Conservation (phyloP, 2,888 invertebrate species). For the Lepidochrysops patricia region DNA sequence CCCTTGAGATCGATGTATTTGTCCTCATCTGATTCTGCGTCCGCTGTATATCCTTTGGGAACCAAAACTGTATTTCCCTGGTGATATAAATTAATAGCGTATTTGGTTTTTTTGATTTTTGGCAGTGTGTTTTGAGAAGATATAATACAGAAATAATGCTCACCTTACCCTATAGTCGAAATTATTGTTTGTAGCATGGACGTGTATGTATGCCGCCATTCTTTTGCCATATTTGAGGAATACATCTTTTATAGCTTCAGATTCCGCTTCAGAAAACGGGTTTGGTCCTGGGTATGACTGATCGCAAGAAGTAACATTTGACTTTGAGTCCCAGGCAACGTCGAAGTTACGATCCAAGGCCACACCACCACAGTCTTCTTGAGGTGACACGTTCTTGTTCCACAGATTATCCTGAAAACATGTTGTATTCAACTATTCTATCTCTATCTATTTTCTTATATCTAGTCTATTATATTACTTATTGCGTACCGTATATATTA, state of each 20-base stretch:
- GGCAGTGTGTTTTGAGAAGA: no score
- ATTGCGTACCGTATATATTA: constrained; percentile 10
- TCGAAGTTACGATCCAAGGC: constrained; percentile 57
- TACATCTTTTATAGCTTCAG: constrained; percentile 42
- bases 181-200: constrained; percentile 40
- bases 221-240: constrained; percentile 51
- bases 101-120: background rate
- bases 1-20: constrained; percentile 52
- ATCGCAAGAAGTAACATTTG: constrained; percentile 38
- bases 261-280: constrained; percentile 53
- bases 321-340: constrained; percentile 41
- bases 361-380: constrained; percentile 47
- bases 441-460: no score
- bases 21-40: constrained; percentile 43
- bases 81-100: background rate
- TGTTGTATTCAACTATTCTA: no score
- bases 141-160: background rate
- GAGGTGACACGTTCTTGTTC: constrained; percentile 49
- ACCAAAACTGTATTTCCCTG: constrained; percentile 61
- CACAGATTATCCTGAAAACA: constrained; percentile 20
- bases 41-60: constrained; percentile 50
- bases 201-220: constrained; percentile 49
- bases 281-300: constrained; percentile 44
- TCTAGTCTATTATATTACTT: no score
- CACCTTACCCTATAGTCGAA: constrained; percentile 34